Conservation (phyloP, 2,797 vertebrate genomes). For the Poeciliopsis paucimaculata region DNA sequence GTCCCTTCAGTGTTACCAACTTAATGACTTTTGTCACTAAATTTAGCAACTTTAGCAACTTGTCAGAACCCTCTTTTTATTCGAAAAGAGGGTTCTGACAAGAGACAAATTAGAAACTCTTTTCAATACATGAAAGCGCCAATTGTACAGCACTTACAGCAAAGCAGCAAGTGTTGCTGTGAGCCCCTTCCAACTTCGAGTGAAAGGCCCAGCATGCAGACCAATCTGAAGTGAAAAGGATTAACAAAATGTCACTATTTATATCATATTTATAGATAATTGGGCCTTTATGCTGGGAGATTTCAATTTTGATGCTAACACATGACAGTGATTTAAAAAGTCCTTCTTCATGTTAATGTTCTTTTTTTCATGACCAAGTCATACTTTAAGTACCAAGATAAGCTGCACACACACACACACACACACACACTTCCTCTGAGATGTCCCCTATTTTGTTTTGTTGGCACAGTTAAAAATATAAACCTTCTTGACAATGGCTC, state of each 20-base stretch:
- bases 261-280: too few relatives aligned
- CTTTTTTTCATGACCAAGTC: neutral
- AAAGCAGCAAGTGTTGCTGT: too few relatives aligned
- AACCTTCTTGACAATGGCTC: slow-evolving; percentile 62
- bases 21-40: too few relatives aligned
- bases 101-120: too few relatives aligned
- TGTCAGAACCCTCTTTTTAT: too few relatives aligned
- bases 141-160: too few relatives aligned
- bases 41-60: too few relatives aligned
- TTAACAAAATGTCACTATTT: neutral
- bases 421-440: slow-evolving; percentile 49
- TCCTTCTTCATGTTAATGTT: neutral
- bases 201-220: too few relatives aligned
- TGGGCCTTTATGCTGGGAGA: neutral
- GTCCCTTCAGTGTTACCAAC: too few relatives aligned
- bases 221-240: neutral
- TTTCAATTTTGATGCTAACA: neutral
- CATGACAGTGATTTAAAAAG: neutral
- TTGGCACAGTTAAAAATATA: slow-evolving; percentile 56
- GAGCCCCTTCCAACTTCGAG: too few relatives aligned
- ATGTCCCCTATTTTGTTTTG: slow-evolving; percentile 68
- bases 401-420: slow-evolving; percentile 14
- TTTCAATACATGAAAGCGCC: too few relatives aligned
- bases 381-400: slow-evolving; percentile 4
- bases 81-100: too few relatives aligned